These are phyloP conservation scores for Rousettus madagascariensis DNA, from an alignment of 2,797 vertebrate species.

Conservation along the genomic window DNA sequence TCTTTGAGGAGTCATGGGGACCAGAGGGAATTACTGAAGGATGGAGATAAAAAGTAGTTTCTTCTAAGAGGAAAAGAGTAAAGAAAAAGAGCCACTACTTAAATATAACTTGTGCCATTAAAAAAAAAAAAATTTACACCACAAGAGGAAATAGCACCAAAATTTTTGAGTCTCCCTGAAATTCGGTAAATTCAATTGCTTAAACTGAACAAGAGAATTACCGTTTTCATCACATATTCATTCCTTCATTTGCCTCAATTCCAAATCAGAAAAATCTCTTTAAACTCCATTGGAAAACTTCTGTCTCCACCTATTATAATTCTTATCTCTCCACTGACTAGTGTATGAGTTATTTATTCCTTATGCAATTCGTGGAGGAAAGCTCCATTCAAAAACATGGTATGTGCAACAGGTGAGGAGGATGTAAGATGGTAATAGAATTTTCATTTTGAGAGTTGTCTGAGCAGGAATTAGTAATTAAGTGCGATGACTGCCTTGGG, in stretches of 20 bases:
- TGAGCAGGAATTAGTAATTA: neutral
- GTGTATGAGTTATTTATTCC: neutral
- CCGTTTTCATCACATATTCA: neutral
- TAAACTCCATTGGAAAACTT: slow-evolving; percentile 1
- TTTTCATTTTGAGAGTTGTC: neutral
- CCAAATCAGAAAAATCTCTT: neutral
- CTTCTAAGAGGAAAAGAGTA: neutral
- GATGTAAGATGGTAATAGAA: neutral
- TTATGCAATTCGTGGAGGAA: neutral
- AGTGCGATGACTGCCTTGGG: neutral
- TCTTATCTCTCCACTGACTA: neutral
- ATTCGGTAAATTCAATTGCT: neutral
- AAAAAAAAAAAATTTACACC: neutral
- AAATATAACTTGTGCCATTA: neutral
- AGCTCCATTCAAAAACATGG: neutral
- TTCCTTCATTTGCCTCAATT: neutral
- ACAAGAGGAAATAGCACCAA: neutral
- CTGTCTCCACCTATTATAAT: neutral
- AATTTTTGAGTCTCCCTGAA: neutral
- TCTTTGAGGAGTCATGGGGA: neutral
- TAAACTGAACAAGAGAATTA: neutral
- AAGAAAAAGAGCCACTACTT: neutral
- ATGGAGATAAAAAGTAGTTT: neutral
- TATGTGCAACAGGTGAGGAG: slow-evolving; percentile 74
- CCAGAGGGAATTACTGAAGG: slow-evolving; percentile 14